These are phyloP conservation scores for Lapara coniferarum DNA, from an alignment of 2,888 invertebrate species.

Conservation along the genomic window DNA sequence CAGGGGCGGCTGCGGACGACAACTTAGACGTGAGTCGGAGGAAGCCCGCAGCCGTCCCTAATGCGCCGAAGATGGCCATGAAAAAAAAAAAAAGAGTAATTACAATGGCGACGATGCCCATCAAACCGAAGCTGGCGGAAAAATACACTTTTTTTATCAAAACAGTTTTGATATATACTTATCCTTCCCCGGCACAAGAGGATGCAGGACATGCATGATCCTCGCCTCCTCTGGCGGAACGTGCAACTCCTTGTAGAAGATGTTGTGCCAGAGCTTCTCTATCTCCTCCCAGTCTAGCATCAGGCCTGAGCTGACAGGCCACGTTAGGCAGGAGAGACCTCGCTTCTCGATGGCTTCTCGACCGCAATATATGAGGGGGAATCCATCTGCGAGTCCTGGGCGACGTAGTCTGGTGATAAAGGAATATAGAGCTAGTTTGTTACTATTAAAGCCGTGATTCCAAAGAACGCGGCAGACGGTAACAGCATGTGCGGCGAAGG, in stretches of 20 bases:
- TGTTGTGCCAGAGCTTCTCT: constrained; percentile 95
- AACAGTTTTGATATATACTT: constrained; percentile 48
- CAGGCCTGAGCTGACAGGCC: constrained; percentile 91
- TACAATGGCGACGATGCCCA: too few species aligned
- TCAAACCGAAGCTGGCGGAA: too few species aligned
- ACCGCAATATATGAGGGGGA: constrained; percentile 81
- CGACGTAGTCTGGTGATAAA: constrained; percentile 51
- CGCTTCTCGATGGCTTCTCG: constrained; percentile 83
- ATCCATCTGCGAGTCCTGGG: constrained; percentile 53
- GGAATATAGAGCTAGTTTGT: too few species aligned
- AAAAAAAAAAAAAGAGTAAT: too few species aligned
- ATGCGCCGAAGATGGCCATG: too few species aligned
- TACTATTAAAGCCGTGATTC: too few species aligned
- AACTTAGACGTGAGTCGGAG: too few species aligned
- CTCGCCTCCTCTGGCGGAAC: constrained; percentile 92
- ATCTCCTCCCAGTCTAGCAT: constrained; percentile 94
- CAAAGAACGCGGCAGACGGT: too few species aligned
- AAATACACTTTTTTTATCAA: too few species aligned
- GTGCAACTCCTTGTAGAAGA: constrained; percentile 91
- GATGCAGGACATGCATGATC: constrained; percentile 91
- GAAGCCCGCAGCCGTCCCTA: too few species aligned
- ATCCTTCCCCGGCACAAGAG: constrained; percentile 90
- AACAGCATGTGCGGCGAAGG: too few species aligned
- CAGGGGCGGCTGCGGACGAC: too few species aligned
- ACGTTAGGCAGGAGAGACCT: constrained; percentile 82